Conservation (phyloP, 2,797 vertebrate genomes). For the Myotis vivesi region DNA sequence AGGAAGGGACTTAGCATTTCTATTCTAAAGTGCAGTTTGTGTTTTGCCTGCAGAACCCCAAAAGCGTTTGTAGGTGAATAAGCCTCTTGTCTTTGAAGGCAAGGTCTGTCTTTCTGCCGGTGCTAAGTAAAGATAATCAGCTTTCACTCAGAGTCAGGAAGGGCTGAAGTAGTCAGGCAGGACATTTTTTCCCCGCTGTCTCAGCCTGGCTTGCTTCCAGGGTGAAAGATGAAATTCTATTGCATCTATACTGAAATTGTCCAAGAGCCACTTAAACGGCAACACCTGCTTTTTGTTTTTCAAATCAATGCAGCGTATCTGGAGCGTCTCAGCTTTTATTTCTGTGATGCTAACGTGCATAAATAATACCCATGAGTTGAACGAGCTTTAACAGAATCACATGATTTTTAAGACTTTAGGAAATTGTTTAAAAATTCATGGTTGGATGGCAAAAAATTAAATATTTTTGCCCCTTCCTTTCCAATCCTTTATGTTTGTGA, state of each 20-base stretch:
- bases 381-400: neutral
- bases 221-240: neutral
- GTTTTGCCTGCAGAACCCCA: constrained; percentile 54
- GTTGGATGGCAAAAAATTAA: constrained; percentile 31
- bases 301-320: neutral
- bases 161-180: neutral
- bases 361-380: neutral
- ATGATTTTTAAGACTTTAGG: neutral
- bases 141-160: constrained; percentile 43
- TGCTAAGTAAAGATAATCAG: constrained; percentile 42
- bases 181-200: neutral
- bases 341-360: neutral
- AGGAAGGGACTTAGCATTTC: constrained; percentile 53
- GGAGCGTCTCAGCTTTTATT: neutral
- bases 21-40: constrained; percentile 58
- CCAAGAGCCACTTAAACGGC: neutral
- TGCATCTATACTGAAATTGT: constrained; percentile 18
- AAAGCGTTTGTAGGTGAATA: constrained; percentile 59
- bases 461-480: neutral
- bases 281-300: neutral
- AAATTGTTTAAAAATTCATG: neutral
- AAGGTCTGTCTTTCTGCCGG: constrained; percentile 58
- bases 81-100: constrained; percentile 57
- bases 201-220: neutral
- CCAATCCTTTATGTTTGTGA: constrained; percentile 11